Conservation (phyloP, 2,113 vertebrate genomes). For the Caloenas nicobarica region DNA sequence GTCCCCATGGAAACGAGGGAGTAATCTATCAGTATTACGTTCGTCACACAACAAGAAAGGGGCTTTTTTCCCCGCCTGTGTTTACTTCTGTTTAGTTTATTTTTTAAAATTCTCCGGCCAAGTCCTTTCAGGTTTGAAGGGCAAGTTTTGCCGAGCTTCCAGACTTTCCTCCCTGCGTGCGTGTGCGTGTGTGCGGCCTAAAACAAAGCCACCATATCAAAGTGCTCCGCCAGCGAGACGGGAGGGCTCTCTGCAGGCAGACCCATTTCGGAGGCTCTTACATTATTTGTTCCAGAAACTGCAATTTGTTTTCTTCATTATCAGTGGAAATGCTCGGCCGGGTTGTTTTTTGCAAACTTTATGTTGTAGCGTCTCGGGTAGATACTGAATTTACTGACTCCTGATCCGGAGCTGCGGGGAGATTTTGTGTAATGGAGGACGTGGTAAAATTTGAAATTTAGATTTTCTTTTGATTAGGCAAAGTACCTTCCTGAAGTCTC, state of each 20-base stretch:
- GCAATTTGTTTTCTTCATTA: not conserved
- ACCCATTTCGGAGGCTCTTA: not conserved
- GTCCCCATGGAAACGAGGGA: conserved; percentile 78
- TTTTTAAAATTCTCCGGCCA: not conserved
- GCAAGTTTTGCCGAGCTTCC: not conserved
- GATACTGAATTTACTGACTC: not conserved
- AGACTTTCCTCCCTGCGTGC: not conserved
- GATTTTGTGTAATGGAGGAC: not conserved
- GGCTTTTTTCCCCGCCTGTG: conserved; percentile 61
- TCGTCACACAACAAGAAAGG: conserved; percentile 50
- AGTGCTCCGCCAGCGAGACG: not conserved
- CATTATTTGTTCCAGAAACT: conserved; percentile 9
- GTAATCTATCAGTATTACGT: conserved; percentile 70
- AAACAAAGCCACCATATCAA: conserved; percentile 53
- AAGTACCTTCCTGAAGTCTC: not conserved
- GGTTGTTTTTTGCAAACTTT: not conserved
- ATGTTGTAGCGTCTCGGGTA: rapidly evolving
- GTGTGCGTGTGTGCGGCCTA: conserved; percentile 41
- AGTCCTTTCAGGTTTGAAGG: not conserved
- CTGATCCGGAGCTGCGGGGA: not conserved
- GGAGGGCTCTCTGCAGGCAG: not conserved
- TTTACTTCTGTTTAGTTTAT: conserved; percentile 69
- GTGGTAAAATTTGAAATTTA: not conserved
- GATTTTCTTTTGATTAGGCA: not conserved
- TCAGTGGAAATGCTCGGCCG: not conserved